Percentiles rank a stretch among this genome's conserved stretches.
Evolutionary conservation across 2,797 vertebrate species (phyloP).

Genomic region (Numenius phaeopus): DNA sequence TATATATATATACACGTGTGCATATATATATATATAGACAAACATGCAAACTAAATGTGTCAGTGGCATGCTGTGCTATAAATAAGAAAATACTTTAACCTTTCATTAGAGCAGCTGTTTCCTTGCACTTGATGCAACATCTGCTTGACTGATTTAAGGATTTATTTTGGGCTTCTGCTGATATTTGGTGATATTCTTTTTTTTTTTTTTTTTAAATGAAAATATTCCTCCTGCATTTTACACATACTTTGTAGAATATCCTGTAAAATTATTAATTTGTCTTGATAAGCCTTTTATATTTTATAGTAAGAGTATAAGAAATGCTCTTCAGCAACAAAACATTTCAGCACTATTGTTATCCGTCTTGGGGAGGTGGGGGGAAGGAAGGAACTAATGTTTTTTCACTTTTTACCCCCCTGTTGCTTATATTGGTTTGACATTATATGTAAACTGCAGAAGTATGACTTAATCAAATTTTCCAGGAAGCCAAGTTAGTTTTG

Average conservation of each 20-base stretch:
- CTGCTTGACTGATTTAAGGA: constrained; percentile 35
- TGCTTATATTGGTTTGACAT: background rate
- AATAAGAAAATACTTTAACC: constrained; percentile 45
- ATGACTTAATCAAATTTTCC: background rate
- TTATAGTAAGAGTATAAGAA: background rate
- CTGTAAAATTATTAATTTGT: background rate
- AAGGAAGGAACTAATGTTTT: background rate
- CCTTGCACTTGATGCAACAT: constrained; percentile 24
- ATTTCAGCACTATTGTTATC: background rate
- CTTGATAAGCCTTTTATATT: background rate
- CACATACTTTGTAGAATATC: background rate
- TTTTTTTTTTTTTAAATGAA: background rate
- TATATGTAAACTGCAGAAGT: background rate
- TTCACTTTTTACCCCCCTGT: fast-evolving
- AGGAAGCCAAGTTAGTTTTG: background rate
- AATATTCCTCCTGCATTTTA: background rate
- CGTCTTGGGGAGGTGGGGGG: background rate
- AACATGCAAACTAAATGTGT: background rate
- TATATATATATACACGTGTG: background rate
- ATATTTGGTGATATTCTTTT: background rate
- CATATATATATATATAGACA: background rate
- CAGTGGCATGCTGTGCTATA: constrained; percentile 22
- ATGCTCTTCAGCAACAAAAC: background rate
- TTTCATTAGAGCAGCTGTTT: constrained; percentile 22
- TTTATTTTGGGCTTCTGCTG: constrained; percentile 33